phyloP scores from a whole-genome alignment of 30 jellyfish, hydroid and myxozoan species.

The Turritopsis dohrnii region DNA sequence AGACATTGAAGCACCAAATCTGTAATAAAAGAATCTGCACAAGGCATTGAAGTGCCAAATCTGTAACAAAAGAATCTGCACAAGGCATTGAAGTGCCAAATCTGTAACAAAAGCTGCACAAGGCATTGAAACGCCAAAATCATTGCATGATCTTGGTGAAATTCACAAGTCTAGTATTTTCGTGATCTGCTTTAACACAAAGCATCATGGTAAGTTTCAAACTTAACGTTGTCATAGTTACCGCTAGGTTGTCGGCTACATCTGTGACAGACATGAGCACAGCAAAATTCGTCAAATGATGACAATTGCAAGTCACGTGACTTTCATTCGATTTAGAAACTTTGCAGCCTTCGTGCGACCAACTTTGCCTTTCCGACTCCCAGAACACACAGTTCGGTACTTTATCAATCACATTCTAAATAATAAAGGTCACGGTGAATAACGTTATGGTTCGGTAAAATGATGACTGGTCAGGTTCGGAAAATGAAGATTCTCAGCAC shows the following conservation, averaged over 20 bases:
- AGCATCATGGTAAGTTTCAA: not conserved
- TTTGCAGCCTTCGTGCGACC: slow-evolving; percentile 69
- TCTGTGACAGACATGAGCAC: slow-evolving; percentile 71
- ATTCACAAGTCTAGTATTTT: too few relatives aligned
- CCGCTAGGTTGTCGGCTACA: slow-evolving; percentile 34
- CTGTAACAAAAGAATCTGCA: too few relatives aligned
- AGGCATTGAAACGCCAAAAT: too few relatives aligned
- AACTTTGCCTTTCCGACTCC: slow-evolving; percentile 20
- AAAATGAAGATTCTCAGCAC: too few relatives aligned
- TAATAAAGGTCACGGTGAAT: not conserved
- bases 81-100: too few relatives aligned
- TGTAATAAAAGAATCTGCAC: too few relatives aligned
- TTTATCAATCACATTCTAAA: not conserved
- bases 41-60: too few relatives aligned
- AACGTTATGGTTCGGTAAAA: not conserved
- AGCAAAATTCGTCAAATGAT: slow-evolving; percentile 80
- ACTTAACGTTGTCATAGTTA: not conserved
- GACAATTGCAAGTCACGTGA: slow-evolving; percentile 73
- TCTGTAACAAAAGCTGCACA: too few relatives aligned
- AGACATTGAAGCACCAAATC: not conserved
- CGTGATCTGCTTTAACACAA: too few relatives aligned
- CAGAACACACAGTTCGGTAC: slow-evolving; percentile 63
- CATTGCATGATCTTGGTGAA: too few relatives aligned
- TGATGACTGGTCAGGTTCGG: too few relatives aligned
- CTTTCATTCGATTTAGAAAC: slow-evolving; percentile 38